phyloP scores from a whole-genome alignment of 2,797 vertebrate species.

The Bovichtus diacanthus region DNA sequence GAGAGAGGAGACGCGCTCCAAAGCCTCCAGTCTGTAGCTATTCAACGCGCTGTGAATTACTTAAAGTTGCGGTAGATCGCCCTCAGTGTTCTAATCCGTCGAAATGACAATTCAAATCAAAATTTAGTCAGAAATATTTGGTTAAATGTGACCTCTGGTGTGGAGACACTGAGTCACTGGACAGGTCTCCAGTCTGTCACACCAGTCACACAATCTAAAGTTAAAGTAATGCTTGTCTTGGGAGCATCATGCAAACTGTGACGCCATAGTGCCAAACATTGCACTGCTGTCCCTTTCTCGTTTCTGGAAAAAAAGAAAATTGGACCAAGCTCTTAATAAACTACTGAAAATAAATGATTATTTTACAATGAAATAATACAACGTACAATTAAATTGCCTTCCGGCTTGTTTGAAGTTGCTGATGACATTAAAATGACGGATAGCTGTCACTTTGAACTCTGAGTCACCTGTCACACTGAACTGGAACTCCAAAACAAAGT shows the following conservation, averaged over 20 bases:
- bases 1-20: no score
- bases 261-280: neutral
- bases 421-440: neutral
- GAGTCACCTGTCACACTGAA: neutral
- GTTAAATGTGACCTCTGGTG: no score
- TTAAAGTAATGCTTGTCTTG: neutral
- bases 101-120: no score
- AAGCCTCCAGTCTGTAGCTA: no score
- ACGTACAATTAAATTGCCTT: neutral
- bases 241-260: neutral
- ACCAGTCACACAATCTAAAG: neutral
- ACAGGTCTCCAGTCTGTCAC: neutral
- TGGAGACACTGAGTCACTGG: neutral
- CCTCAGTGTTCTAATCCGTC: no score
- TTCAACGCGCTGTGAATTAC: no score
- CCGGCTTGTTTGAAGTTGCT: conserved; percentile 5
- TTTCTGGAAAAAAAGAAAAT: neutral
- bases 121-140: no score
- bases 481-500: neutral
- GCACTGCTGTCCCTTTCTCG: neutral
- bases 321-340: neutral
- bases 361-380: no score
- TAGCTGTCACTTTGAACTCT: neutral
- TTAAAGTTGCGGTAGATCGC: no score
- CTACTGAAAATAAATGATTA: neutral